Evolutionary conservation across 2,888 invertebrate genomes (phyloP), one percentile per base, ranked within the genome.

Genomic region (Stenolophus ochropezus): DNA sequence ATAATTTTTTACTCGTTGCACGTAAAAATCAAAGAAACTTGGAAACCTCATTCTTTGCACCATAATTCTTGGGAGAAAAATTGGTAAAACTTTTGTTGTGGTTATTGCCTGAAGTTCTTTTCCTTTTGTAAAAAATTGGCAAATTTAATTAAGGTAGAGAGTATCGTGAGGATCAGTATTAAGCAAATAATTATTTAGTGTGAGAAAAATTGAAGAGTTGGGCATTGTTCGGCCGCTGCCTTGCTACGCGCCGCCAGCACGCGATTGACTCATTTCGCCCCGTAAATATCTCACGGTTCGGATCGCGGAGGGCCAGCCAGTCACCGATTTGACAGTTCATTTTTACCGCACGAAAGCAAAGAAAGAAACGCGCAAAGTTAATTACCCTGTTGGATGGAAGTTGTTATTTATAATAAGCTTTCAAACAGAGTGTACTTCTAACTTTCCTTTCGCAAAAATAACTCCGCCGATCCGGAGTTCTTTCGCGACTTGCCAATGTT

Each of bases 401-500:
- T 76, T 76, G 27, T 76, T 58, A 76, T 76, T 76, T 76, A 76
- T 76, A 76, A 76, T 76, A 76, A 25, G 76, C 58, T 53, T 58
- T 76, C 20, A 76, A 76, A 58, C 76, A 33, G 58, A 76, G 27
- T 58, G 76, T 76, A 76, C 76, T 76, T 42, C 33, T 58, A 76
- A 76, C 76, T 76, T 76, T 53, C 73, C 56, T 76, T 53, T 76
- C 27, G 58, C 42, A 76, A 58, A 76, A 76, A 76, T 76, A 76
- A 76, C 58, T 20, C 33, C 27, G 21, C 25, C 27, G 27, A 56
- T 27, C 27, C 58, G 56, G 33, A 27, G 76, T 58, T 76, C 33
- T 76, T 76, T 53, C 20, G 56, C 27, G 53, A 76, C 16, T 76
- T 56, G 56, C 33, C 33, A 18, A 58, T 76, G 76, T 76, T 76